Conservation (phyloP, 1,140 invertebrate genomes). For the Bombyx mandarina region DNA sequence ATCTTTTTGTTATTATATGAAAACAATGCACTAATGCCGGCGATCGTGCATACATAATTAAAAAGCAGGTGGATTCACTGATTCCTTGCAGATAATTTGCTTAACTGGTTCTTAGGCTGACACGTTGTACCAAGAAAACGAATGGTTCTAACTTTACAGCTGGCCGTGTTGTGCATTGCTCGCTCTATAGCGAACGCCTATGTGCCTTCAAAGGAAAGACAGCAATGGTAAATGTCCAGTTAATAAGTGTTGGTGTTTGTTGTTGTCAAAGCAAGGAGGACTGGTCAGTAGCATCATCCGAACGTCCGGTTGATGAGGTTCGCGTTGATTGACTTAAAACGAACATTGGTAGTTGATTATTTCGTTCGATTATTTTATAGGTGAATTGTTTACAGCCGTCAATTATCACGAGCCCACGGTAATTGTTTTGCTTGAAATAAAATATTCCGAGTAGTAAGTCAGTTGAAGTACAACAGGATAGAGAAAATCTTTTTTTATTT, state of each 20-base stretch:
- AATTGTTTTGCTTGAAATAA: too few relatives aligned
- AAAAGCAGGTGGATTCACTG: constrained; percentile 56
- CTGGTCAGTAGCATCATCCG: constrained; percentile 9
- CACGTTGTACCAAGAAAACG: constrained; percentile 28
- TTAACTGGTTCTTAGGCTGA: constrained; percentile 59
- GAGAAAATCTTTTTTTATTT: too few relatives aligned
- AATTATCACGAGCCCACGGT: too few relatives aligned
- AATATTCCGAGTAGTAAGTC: too few relatives aligned
- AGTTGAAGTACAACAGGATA: too few relatives aligned
- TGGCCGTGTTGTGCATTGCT: too few relatives aligned
- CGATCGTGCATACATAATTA: constrained; percentile 38
- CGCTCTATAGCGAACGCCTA: too few relatives aligned
- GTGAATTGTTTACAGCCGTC: too few relatives aligned
- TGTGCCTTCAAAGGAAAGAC: background rate
- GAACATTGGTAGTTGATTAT: background rate
- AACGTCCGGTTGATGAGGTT: constrained; percentile 6
- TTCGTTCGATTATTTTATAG: too few relatives aligned
- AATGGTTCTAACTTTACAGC: too few relatives aligned
- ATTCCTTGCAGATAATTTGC: constrained; percentile 64
- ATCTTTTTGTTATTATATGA: constrained; percentile 1
- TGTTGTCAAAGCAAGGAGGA: constrained; percentile 5
- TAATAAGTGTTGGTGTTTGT: background rate
- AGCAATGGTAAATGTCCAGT: constrained; percentile 14
- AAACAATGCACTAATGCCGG: constrained; percentile 49
- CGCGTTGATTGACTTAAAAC: constrained; percentile 1